A percentile compares a stretch with the other conserved stretches of the same genome.
These are phyloP conservation scores for Chelonus formosanus DNA, from an alignment of 2,888 invertebrate species.

Conservation along the genomic window DNA sequence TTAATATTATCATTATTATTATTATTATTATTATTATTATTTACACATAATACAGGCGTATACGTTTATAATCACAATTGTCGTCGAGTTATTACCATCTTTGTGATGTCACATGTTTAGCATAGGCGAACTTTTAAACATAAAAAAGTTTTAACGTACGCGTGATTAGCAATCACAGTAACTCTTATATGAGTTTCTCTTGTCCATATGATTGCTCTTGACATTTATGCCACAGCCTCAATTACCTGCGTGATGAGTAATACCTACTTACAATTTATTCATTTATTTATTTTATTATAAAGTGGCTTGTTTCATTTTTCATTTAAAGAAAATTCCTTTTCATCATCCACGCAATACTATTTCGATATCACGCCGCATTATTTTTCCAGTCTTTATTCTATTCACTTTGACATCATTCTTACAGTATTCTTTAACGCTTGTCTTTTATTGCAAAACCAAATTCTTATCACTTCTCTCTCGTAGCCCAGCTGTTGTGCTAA, in stretches of 20 bases:
- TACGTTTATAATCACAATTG: conserved; percentile 64
- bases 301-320: conserved; percentile 13
- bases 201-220: conserved; percentile 14
- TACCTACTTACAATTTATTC: conserved; percentile 9
- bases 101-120: conserved; percentile 16
- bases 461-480: conserved; percentile 96
- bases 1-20: too few species aligned
- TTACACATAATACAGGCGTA: conserved; percentile 64
- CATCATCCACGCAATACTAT: conserved; percentile 1
- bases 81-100: conserved; percentile 36
- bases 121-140: conserved; percentile 10
- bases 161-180: neutral
- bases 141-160: neutral
- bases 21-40: conserved; percentile 51
- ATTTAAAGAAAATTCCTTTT: neutral
- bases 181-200: conserved; percentile 3
- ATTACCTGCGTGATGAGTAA: conserved; percentile 10
- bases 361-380: neutral
- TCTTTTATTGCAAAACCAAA: conserved; percentile 99
- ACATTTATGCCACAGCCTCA: conserved; percentile 18
- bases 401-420: conserved; percentile 77
- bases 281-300: neutral
- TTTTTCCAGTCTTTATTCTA: conserved; percentile 30
- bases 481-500: conserved; percentile 95
- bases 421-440: conserved; percentile 98